Percentiles rank a stretch among this genome's conserved stretches.
These are phyloP conservation scores for Ceratina australensis DNA, from an alignment of 1,140 invertebrate genomes.

Conservation along the genomic window DNA sequence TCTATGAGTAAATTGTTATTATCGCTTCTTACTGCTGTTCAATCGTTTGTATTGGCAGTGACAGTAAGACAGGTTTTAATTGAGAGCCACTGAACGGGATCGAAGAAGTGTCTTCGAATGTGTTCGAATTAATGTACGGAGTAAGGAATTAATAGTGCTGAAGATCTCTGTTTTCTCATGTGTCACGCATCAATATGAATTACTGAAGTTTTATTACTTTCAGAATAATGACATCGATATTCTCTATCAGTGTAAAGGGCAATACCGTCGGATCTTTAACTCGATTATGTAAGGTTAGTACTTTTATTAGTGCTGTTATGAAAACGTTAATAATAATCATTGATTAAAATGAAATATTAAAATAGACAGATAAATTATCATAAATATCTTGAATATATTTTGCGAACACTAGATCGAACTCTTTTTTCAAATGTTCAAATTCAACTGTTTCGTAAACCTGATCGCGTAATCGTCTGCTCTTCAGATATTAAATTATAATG, in stretches of 20 bases:
- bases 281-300: slow-evolving; percentile 73
- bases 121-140: not conserved
- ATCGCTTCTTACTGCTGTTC: too few relatives aligned
- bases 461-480: not conserved
- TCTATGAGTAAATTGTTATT: too few relatives aligned
- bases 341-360: too few relatives aligned
- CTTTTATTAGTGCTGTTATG: not conserved
- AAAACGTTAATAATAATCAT: not conserved
- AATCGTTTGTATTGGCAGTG: not conserved
- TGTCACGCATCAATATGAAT: not conserved
- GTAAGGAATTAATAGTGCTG: slow-evolving; percentile 3
- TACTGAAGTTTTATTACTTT: slow-evolving; percentile 14
- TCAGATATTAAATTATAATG: slow-evolving; percentile 40
- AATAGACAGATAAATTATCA: too few relatives aligned
- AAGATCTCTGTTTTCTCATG: not conserved
- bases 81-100: slow-evolving; percentile 13
- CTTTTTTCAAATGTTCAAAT: too few relatives aligned
- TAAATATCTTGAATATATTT: not conserved
- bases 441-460: not conserved
- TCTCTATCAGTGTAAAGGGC: slow-evolving; percentile 38
- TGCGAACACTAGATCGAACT: too few relatives aligned
- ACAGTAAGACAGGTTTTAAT: not conserved
- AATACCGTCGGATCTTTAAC: slow-evolving; percentile 27
- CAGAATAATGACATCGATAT: slow-evolving; percentile 57
- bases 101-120: not conserved